Percentiles rank a stretch among this genome's conserved stretches.
Evolutionary conservation across 2,797 vertebrate genomes (phyloP).

Genomic region (Syngnathus rostellatus): DNA sequence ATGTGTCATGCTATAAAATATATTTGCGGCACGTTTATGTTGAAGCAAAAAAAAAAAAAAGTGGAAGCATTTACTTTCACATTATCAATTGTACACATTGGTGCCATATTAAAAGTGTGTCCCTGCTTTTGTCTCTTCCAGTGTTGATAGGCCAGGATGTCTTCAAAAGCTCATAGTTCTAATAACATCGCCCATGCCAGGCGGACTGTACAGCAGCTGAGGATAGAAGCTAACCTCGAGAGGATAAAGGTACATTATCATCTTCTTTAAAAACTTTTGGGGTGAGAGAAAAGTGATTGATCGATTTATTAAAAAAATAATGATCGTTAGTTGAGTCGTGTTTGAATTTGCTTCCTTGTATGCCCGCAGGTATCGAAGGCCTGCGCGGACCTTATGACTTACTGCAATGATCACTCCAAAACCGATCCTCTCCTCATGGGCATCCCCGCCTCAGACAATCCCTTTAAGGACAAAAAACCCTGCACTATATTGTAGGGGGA

Average conservation of each 20-base stretch:
- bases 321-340: too few species aligned
- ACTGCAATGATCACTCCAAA: constrained; percentile 84
- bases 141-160: constrained; percentile 71
- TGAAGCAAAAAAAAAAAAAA: too few species aligned
- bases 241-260: constrained; percentile 83
- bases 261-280: neutral
- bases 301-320: too few species aligned
- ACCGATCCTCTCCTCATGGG: constrained; percentile 86
- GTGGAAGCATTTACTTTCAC: too few species aligned
- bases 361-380: constrained; percentile 85
- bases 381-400: constrained; percentile 91
- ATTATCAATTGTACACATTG: neutral
- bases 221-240: constrained; percentile 85
- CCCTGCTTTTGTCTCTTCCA: constrained; percentile 8
- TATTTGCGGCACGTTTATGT: too few species aligned
- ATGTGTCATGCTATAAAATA: too few species aligned
- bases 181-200: constrained; percentile 81
- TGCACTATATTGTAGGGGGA: constrained; percentile 86
- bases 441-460: constrained; percentile 91
- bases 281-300: too few species aligned
- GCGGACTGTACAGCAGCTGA: constrained; percentile 84
- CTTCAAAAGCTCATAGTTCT: constrained; percentile 80
- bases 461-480: constrained; percentile 97
- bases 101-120: neutral
- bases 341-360: neutral